phyloP scores from a whole-genome alignment of 2,113 vertebrate species.

The Catharus minimus region DNA sequence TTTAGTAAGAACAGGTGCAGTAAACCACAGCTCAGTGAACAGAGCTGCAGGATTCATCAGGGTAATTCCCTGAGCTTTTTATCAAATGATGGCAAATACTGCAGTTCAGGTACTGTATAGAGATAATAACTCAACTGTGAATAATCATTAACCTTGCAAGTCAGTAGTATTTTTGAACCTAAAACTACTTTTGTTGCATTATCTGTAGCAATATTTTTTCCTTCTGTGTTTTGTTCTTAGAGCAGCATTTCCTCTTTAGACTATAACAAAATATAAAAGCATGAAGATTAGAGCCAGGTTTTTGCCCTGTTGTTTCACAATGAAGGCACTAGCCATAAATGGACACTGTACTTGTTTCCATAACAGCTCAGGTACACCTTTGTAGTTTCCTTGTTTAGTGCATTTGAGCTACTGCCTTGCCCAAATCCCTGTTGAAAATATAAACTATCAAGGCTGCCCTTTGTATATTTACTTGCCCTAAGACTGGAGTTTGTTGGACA shows the following conservation, averaged over 20 bases:
- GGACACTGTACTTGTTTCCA: not conserved
- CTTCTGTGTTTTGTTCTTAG: not conserved
- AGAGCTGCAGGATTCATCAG: not conserved
- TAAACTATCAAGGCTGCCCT: not conserved
- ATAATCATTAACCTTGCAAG: not conserved
- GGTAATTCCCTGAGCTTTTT: not conserved
- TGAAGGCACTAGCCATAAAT: not conserved
- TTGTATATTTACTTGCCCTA: not conserved
- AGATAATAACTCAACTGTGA: not conserved
- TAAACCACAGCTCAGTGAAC: not conserved
- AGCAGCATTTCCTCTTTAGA: not conserved
- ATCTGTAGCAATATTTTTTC: not conserved
- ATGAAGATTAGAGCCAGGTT: not conserved
- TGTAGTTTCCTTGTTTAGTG: not conserved
- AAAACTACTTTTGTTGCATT: not conserved
- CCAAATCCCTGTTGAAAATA: not conserved
- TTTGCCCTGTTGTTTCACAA: not conserved
- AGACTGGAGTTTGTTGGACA: not conserved
- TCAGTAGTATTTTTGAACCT: not conserved
- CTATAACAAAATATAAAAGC: not conserved
- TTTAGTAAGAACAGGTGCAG: constrained; percentile 19
- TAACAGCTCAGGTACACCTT: not conserved
- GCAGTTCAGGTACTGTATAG: not conserved
- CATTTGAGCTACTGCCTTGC: not conserved
- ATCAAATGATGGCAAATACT: not conserved